Evolutionary conservation across 2,888 invertebrate genomes (phyloP), one percentile per base, ranked within the genome.

Genomic region (Drosophila engyochracea): DNA sequence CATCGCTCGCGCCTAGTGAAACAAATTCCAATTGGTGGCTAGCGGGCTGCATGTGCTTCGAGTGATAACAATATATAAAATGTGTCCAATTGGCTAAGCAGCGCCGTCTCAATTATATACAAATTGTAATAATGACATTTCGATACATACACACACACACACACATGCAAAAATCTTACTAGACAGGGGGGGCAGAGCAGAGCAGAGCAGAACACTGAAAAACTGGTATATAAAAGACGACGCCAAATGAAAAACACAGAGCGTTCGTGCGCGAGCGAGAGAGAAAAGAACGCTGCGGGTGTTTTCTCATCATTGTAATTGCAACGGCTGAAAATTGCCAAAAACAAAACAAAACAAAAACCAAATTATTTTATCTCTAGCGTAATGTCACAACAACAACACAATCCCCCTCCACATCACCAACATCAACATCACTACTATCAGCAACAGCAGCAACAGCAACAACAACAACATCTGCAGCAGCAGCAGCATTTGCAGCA

Each of bases 191-290:
- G 41, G 41, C 41, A 41, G n/a, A 41, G 25, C 22, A 47, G 44
- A 6, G 78, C 78, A 81, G 47, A 4, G 79, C 82, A 81, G 79
- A 78, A 79, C 64, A 54, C 53, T 74, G 81, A 90, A 90, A 90
- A 86, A 90, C 89, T 86, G 90, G 85, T 86, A 88, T 90, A 86
- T 86, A 90, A 90, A 89, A 90, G 81, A 88, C 90, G 90, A 88
- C 85, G 90, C 89, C 90, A 86, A 84, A 79, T 83, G 84, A 79
- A 79, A 82, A 89, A 86, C 83, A 76, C 81, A 72, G 86, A 78
- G 81, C 60, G 81, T 73, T 59, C 60, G 65, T 68, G 75, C 73
- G 71, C 69, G 73, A 82, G 76, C 71, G 68, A 80, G 82, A 84
- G 58, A 62, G 67, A 65, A 65, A 47, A 80, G 35, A 79, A 47